These are phyloP conservation scores for Tetrapedia diversipes DNA, from an alignment of 2,888 invertebrate genomes.

Conservation along the genomic window DNA sequence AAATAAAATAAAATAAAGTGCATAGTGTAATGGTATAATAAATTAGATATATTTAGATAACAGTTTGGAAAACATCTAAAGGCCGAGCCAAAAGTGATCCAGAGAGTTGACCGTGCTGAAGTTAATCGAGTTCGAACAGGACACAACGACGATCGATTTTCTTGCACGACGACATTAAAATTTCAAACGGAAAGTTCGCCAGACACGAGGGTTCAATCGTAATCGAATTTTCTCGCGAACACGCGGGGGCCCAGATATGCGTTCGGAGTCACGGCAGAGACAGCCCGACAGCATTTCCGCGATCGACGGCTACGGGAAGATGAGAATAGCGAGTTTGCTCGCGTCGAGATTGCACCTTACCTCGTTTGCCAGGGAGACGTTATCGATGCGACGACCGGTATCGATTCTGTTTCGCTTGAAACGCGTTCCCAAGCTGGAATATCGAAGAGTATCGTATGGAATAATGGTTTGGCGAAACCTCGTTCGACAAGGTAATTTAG, in stretches of 20 bases:
- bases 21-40: too few species aligned
- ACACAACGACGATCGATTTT: not conserved
- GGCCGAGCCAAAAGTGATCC: too few species aligned
- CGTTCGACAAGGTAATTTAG: not conserved
- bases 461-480: not conserved
- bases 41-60: too few species aligned
- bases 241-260: not conserved
- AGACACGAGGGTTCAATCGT: too few species aligned
- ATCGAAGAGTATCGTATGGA: not conserved
- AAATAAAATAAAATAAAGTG: too few species aligned
- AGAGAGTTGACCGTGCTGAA: too few species aligned
- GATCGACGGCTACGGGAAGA: not conserved
- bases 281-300: not conserved
- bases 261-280: not conserved
- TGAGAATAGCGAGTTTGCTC: conserved; percentile 1
- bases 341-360: conserved; percentile 5
- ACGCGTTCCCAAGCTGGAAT: not conserved
- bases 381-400: conserved; percentile 12
- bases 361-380: not conserved
- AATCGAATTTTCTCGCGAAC: conserved; percentile 19
- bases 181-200: conserved; percentile 18
- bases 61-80: too few species aligned
- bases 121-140: conserved; percentile 11
- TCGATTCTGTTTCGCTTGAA: conserved; percentile 8
- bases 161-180: not conserved